These are phyloP conservation scores for Ditula angustiorana DNA, from an alignment of 2,888 invertebrate species.

Conservation along the genomic window DNA sequence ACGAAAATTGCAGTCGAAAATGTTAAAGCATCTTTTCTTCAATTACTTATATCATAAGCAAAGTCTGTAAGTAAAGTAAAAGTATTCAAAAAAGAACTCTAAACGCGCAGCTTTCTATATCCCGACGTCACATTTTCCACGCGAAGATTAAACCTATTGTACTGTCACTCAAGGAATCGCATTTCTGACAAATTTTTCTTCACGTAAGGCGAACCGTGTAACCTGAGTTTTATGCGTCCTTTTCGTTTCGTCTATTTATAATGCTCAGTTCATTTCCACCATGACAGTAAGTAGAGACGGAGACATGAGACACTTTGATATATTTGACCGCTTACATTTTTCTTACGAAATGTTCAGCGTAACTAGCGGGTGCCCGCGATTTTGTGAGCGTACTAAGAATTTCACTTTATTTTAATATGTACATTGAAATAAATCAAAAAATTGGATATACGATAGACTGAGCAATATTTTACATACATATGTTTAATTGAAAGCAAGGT, in stretches of 20 bases:
- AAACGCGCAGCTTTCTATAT: constrained; percentile 51
- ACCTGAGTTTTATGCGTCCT: constrained; percentile 65
- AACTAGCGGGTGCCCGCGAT: neutral
- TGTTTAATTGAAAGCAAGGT: no score
- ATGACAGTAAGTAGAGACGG: constrained; percentile 66
- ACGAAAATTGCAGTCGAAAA: neutral
- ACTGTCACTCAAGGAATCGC: constrained; percentile 75
- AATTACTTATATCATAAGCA: neutral
- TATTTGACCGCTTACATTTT: constrained; percentile 37
- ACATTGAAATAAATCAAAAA: no score
- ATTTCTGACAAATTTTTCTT: constrained; percentile 74
- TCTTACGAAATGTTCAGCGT: constrained; percentile 4
- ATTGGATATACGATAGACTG: no score
- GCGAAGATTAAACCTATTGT: constrained; percentile 79
- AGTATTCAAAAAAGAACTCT: constrained; percentile 43
- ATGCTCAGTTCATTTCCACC: constrained; percentile 65
- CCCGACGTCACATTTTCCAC: constrained; percentile 63
- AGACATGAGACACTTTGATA: constrained; percentile 49
- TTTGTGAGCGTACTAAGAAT: neutral
- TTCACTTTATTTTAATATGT: no score
- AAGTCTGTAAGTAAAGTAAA: neutral
- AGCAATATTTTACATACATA: no score
- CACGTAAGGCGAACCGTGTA: constrained; percentile 66
- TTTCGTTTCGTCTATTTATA: constrained; percentile 72
- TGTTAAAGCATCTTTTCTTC: neutral